Evolutionary conservation across 2,113 vertebrate species (phyloP).

Genomic region (Pelusios castaneus): DNA sequence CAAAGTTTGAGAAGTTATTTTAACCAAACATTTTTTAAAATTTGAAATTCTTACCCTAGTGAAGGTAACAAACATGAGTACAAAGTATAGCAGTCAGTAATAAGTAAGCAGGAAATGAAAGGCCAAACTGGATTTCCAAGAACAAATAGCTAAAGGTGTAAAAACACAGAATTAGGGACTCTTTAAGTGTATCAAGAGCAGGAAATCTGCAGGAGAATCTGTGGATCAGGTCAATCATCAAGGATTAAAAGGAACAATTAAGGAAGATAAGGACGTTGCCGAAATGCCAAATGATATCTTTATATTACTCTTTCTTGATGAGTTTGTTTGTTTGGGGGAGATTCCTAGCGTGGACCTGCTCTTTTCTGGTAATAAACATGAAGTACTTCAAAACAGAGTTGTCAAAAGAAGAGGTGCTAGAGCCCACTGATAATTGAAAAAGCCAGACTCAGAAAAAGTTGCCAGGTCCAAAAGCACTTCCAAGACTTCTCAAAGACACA

Average conservation of each 20-base stretch:
- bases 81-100: background rate
- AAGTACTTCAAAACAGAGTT: background rate
- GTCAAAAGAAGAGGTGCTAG: background rate
- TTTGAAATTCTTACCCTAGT: background rate
- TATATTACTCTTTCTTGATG: too few relatives aligned
- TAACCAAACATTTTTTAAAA: background rate
- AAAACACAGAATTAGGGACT: background rate
- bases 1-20: background rate
- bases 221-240: background rate
- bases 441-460: background rate
- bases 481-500: background rate
- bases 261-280: background rate
- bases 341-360: background rate
- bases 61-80: background rate
- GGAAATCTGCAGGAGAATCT: background rate
- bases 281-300: background rate
- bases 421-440: background rate
- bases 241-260: background rate
- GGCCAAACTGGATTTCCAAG: background rate
- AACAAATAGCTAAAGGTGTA: background rate
- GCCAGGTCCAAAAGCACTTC: too few relatives aligned
- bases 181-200: background rate
- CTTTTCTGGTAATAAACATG: background rate
- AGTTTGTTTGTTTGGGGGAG: background rate
- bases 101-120: background rate